Conservation (phyloP, 2,888 invertebrate genomes). For the Kuschelorhynchus macadamiae region DNA sequence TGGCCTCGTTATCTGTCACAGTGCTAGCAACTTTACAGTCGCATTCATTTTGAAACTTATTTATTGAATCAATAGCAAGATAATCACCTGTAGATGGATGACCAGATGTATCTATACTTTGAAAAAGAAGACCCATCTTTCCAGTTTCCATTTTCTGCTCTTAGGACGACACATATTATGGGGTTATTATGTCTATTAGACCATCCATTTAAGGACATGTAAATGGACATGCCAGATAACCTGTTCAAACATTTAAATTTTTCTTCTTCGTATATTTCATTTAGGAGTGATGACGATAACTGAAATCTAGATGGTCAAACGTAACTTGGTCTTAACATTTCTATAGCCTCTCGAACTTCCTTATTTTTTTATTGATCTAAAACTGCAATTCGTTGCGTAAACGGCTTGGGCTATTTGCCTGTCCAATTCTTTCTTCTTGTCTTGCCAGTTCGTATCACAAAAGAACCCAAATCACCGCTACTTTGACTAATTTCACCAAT, state of each 20-base stretch:
- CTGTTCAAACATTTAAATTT: not conserved
- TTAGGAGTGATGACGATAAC: not conserved
- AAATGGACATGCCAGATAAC: not conserved
- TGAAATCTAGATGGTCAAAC: too few species aligned
- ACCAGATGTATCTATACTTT: not conserved
- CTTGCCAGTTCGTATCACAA: conserved; percentile 2
- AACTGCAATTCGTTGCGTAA: conserved; percentile 7
- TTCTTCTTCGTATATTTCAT: conserved; percentile 8
- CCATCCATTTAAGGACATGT: conserved; percentile 17
- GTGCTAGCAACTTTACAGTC: not conserved
- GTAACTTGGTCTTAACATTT: not conserved
- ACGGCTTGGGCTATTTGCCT: conserved; percentile 4
- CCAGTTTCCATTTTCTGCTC: conserved; percentile 3
- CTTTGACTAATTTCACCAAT: too few species aligned
- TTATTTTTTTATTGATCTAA: conserved; percentile 3
- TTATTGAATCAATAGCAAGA: conserved; percentile 1
- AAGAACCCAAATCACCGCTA: not conserved
- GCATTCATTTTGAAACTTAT: not conserved
- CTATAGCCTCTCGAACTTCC: not conserved
- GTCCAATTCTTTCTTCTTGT: conserved; percentile 7
- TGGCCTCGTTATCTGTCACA: conserved; percentile 11
- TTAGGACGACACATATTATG: conserved; percentile 9
- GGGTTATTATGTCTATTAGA: conserved; percentile 13
- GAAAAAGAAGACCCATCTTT: not conserved
- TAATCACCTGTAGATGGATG: not conserved